A percentile compares a stretch with the other conserved stretches of the same genome.
Evolutionary conservation across 1,140 invertebrate species (phyloP).

Genomic region (Sesamia nonagrioides): DNA sequence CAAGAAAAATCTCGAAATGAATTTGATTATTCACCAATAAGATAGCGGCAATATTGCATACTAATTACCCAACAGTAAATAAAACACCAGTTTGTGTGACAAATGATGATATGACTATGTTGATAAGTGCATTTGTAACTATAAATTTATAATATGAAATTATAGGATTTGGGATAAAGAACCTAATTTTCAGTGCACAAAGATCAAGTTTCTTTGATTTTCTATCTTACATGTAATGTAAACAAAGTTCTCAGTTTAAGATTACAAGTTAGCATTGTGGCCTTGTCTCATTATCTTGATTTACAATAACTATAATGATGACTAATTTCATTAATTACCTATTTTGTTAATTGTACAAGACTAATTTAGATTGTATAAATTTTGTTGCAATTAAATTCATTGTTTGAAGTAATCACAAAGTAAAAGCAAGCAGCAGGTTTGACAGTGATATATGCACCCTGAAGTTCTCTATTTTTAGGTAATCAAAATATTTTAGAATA

Average conservation of each 20-base stretch:
- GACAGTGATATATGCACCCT: no score
- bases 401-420: neutral
- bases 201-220: neutral
- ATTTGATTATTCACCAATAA: neutral
- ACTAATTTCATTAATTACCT: constrained; percentile 7
- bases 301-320: constrained; percentile 32
- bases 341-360: neutral
- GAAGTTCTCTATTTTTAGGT: no score
- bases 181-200: neutral
- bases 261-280: constrained; percentile 26
- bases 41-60: neutral
- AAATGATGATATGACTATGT: no score
- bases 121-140: neutral
- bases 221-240: neutral
- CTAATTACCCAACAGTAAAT: neutral
- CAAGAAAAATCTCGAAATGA: neutral
- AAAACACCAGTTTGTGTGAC: neutral
- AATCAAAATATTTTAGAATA: no score
- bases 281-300: constrained; percentile 30
- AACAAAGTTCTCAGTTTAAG: constrained; percentile 24
- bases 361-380: neutral
- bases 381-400: neutral
- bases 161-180: neutral
- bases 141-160: neutral
- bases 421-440: no score